phyloP scores from a whole-genome alignment of 2,888 invertebrate genomes.

The Holacanthella duospinosa region DNA sequence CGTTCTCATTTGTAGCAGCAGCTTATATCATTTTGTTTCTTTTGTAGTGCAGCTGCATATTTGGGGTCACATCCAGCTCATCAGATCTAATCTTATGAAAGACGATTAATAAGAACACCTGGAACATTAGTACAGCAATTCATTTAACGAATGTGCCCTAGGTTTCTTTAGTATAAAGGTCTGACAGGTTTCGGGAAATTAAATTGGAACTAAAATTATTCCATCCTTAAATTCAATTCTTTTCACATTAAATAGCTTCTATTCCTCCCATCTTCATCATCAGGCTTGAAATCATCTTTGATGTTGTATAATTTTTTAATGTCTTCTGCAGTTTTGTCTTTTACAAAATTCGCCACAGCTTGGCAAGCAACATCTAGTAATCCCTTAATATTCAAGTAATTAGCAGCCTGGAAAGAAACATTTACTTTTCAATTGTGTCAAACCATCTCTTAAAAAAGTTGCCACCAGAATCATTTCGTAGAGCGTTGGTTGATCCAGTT shows the following conservation, averaged over 20 bases:
- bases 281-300: conserved; percentile 88
- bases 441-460: conserved; percentile 25
- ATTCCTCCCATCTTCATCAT: conserved; percentile 65
- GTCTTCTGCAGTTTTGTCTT: conserved; percentile 92
- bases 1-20: conserved; percentile 4
- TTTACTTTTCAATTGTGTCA: too few species aligned
- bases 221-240: too few species aligned
- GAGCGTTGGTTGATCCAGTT: conserved; percentile 93
- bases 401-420: conserved; percentile 58
- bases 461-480: conserved; percentile 77
- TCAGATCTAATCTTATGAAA: too few species aligned
- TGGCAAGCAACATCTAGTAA: conserved; percentile 97
- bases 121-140: too few species aligned
- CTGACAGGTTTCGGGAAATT: too few species aligned
- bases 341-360: conserved; percentile 96
- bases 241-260: too few species aligned
- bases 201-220: too few species aligned
- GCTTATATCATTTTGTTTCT: conserved; percentile 15
- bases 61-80: conserved; percentile 46
- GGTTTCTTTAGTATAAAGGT: too few species aligned
- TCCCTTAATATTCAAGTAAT: conserved; percentile 91
- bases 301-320: conserved; percentile 94
- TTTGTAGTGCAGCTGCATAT: conserved; percentile 12
- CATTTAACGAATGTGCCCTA: too few species aligned
- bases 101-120: too few species aligned